A percentile compares a stretch with the other conserved stretches of the same genome.
Evolutionary conservation across 2,888 invertebrate genomes (phyloP).

Genomic region (Choreutis nemorana): DNA sequence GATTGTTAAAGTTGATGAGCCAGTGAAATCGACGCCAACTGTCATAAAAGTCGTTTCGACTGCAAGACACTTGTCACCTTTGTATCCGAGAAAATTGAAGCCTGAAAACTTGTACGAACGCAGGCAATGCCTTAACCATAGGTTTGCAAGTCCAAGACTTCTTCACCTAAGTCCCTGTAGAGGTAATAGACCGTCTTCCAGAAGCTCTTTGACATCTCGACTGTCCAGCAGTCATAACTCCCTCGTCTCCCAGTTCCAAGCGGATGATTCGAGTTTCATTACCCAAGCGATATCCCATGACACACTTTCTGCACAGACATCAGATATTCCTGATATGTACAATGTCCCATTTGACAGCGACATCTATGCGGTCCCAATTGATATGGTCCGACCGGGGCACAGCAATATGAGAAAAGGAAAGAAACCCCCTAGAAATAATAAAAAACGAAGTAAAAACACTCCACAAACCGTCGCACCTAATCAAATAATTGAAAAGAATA

Average conservation of each 20-base stretch:
- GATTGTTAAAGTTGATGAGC: too few species aligned
- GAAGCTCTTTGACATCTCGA: conserved; percentile 79
- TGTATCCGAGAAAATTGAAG: conserved; percentile 43
- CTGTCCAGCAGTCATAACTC: conserved; percentile 88
- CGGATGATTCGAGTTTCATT: conserved; percentile 86
- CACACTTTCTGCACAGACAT: conserved; percentile 72
- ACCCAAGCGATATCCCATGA: conserved; percentile 91
- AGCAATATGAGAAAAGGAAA: conserved; percentile 42
- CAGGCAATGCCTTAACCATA: conserved; percentile 45
- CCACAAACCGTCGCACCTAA: conserved; percentile 26
- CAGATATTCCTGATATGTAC: conserved; percentile 84
- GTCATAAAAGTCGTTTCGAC: too few species aligned
- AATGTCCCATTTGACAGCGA: conserved; percentile 90
- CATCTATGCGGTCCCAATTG: conserved; percentile 86
- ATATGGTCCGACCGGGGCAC: conserved; percentile 73
- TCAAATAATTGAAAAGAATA: conserved; percentile 25
- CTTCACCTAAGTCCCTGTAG: conserved; percentile 70
- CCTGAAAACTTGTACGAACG: conserved; percentile 45
- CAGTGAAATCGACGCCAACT: too few species aligned
- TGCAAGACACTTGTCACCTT: conserved; percentile 35
- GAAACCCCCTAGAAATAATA: conserved; percentile 36
- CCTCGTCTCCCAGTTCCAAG: conserved; percentile 76
- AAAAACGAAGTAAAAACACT: conserved; percentile 44
- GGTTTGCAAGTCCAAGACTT: conserved; percentile 55
- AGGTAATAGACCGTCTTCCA: conserved; percentile 73